Base-by-base conservation (phyloP, 2,113 vertebrate species). In the Aptenodytes forsteri region DNA sequence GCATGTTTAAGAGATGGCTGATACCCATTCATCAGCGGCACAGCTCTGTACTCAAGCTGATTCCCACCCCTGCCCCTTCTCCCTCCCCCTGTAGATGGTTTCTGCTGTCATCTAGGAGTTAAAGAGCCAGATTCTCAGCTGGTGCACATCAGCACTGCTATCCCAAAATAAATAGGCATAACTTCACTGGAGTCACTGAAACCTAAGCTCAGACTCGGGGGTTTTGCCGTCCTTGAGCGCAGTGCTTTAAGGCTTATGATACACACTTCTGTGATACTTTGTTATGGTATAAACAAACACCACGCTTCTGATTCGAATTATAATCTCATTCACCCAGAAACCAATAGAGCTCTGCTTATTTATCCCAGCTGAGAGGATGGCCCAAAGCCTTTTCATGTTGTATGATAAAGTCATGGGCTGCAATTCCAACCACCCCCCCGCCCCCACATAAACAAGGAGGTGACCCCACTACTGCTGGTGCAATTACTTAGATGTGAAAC, bases 311-410 rank as follows among this genome's bases (percentile, higher is more conserved):
- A 97, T 95, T 97, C 18, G 16, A 96, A 96, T 97, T 97, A 96
- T 94, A 97, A 93, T 94, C 94, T 97, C 94, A 93, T 96, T 96
- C 93, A 96, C 81, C 87, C 91, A 95, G 93, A 96, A 91, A 95
- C 47, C 93, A 87, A 83, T 77, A 87, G 91, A 96, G 81, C 47
- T 91, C 75, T 96, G 84, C 78, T 96, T 97, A 97, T 96, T 96
- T 94, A 91, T 96, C 93, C 95, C 95, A 97, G 87, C 93, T 97
- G 96, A 95, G 84, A 91, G 83, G 95, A 94, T 72, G 94, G 94
- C 87, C 87, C 64, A 91, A 62, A 96, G 93, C 93, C 95, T 97
- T 94, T 95, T 95, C 62, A 94, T 95, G 91, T 94, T 94, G 78
- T 55, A 91, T 30, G 83, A 71, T 89, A 77, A 62, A 94, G 89